These are phyloP conservation scores for Diabrotica virgifera DNA, from an alignment of 1,140 invertebrate genomes.

Conservation along the genomic window DNA sequence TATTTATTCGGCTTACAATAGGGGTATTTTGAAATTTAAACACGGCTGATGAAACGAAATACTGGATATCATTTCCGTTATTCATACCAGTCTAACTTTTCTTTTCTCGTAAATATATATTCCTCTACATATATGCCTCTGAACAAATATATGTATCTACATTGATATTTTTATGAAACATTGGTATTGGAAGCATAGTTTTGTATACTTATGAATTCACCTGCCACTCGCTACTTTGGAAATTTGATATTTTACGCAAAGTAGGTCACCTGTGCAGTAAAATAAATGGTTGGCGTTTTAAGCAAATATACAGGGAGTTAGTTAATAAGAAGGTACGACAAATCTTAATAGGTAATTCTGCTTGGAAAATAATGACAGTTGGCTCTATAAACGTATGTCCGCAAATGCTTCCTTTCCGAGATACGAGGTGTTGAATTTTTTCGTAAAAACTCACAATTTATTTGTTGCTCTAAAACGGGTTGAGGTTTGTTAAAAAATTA, in stretches of 20 bases:
- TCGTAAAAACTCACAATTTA: too few species aligned
- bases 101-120: background rate
- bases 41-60: constrained; percentile 24
- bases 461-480: too few species aligned
- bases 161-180: background rate
- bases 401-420: too few species aligned
- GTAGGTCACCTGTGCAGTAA: background rate
- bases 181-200: background rate
- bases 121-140: background rate
- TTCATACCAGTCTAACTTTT: constrained; percentile 14
- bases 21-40: constrained; percentile 24
- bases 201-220: background rate
- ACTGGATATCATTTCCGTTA: constrained; percentile 22
- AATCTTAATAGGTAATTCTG: too few species aligned
- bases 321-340: too few species aligned
- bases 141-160: background rate
- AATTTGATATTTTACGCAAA: background rate
- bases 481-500: too few species aligned
- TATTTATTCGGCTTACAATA: constrained; percentile 38
- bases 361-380: too few species aligned
- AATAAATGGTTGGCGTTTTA: too few species aligned
- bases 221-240: background rate
- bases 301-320: too few species aligned
- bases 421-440: too few species aligned
- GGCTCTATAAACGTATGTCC: too few species aligned